Base-by-base conservation (phyloP, 2,113 vertebrate genomes). In the Aix galericulata region DNA sequence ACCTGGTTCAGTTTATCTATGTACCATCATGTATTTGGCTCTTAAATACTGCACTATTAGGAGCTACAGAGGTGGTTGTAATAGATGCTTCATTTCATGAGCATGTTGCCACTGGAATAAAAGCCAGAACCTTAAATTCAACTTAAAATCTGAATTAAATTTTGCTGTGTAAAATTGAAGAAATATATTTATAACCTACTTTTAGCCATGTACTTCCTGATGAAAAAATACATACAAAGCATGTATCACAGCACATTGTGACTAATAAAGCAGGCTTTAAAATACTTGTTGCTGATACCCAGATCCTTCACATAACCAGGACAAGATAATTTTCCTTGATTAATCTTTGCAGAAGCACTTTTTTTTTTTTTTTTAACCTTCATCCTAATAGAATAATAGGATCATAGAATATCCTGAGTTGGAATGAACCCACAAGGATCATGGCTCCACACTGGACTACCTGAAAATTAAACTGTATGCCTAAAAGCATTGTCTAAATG, bases 241-340 rank as follows among this genome's bases (percentile, higher is more conserved):
- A 22, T 7, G 7, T 29, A 36, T 42, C 27, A 44, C 21, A 25
- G n/a, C 27, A 58, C 0, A 0, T 3, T 52, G 4, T 79, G 31
- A 46, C 64, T 84, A 68, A 26, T 77, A 73, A 79, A 94, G 8
- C 6, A 82, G 58, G 9, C 3, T 79, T 90, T 80, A 77, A 60
- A 67, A 63, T 38, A 48, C 11, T 17, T 67, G 15, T 50, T 83
- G 52, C 56, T 55, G 67, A 71, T 36, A 14, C 34, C 29, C 31
- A 71, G 16, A 74, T 32, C 50, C 83, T 9, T 29, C 11, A 40
- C 11, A 31, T 11, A 79, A 59, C 11, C 27, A 68, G 21, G 7
- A 6, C 21, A 50, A 64, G n/a, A 72, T 69, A 69, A 53, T 64
- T 92, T 66, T n/a, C 17, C 20, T 76, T 62, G 34, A 82, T 63